These are phyloP conservation scores for Buphagus erythrorhynchus DNA, from an alignment of 2,797 vertebrate species.

Conservation along the genomic window DNA sequence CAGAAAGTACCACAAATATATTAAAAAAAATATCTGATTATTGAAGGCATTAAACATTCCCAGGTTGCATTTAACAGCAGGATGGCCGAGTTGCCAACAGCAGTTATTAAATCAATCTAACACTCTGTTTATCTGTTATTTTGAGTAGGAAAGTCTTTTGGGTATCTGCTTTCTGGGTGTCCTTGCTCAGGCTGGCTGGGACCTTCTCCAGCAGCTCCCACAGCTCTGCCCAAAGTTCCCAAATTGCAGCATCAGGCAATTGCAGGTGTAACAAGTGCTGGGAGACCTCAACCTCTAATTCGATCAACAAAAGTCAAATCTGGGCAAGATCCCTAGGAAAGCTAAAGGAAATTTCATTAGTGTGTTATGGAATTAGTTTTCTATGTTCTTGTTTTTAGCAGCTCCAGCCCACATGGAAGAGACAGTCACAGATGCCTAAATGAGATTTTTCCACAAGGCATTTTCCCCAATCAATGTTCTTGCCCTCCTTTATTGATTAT, in stretches of 20 bases:
- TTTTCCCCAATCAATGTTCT: not conserved
- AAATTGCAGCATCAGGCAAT: not conserved
- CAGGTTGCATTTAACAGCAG: not conserved
- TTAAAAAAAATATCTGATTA: not conserved
- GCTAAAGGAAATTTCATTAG: not conserved
- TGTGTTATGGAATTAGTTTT: not conserved
- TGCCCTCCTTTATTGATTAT: not conserved
- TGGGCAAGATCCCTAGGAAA: not conserved
- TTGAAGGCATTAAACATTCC: not conserved
- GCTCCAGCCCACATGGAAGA: not conserved
- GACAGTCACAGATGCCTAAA: not conserved
- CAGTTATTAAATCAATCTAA: not conserved
- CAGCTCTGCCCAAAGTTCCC: not conserved
- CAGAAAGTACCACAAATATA: not conserved
- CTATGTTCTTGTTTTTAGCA: not conserved
- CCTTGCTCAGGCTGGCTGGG: not conserved
- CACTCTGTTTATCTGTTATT: not conserved
- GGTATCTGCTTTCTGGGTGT: not conserved
- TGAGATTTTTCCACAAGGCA: not conserved
- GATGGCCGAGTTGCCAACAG: not conserved
- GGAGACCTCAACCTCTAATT: not conserved
- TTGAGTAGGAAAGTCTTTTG: not conserved
- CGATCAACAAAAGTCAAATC: not conserved
- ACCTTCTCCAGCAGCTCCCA: not conserved
- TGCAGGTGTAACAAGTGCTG: not conserved